Evolutionary conservation across 1,140 invertebrate species (phyloP), one percentile per base, ranked within the genome.

Genomic region (Archegozetes longisetosus): DNA sequence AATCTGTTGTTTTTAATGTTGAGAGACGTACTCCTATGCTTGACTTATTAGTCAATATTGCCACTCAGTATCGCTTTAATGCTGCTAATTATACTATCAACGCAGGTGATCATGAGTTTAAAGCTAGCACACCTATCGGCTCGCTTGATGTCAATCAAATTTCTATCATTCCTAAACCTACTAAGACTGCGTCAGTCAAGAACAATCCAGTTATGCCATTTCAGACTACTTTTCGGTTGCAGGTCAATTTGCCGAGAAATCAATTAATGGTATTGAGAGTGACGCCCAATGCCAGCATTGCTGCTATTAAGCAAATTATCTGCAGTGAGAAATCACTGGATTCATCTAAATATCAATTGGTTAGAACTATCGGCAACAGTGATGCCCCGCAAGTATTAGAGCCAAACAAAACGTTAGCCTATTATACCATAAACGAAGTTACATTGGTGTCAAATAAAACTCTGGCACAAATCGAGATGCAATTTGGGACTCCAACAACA

Each of bases 311-410:
- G 62, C 72, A 76, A 25, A 78, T 82, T 69, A 82, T 87, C 3
- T 89, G 87, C 66, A 75, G 78, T n/a, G 85, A 88, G 66, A 88
- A 87, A 69, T 80, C 81, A 70, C 71, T 89, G 60, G 84, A 88
- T 69, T 73, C 77, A 14, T 68, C 75, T 24, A 83, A 82, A 67
- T 87, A 88, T 70, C 82, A 84, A 68, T 80, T 91, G 3, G 61
- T 64, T 27, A 27, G 28, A 25, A 26, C 29, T 2, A 20, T 57
- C 2, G 54, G 28, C 12, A n/a, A 46, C 17, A 58, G 56, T 20
- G 51, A 61, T n/a, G 55, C 59, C 12, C 55, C 61, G 28, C 29
- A 32, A 23, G 27, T 66, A 24, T 25, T 67, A n/a, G 66, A 67
- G 29, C 26, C 63, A 2, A 59, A 64, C n/a, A 55, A 58, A 20